Base-by-base conservation (phyloP, 2,888 invertebrate species). In the Koerneria pararmatus region DNA sequence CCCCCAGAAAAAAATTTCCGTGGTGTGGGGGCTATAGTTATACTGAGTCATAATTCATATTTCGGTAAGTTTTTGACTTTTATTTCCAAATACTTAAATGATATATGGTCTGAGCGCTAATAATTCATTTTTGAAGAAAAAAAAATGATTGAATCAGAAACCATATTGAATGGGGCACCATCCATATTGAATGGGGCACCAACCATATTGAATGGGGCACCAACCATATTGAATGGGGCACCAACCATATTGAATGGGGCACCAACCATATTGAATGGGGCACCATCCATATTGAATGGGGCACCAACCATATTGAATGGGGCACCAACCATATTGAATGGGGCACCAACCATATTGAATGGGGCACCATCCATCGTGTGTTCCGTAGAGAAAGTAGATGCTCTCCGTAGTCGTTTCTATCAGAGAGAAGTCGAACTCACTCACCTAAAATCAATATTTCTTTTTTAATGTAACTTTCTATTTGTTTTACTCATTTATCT, bases 311-410 rank as follows among this genome's bases (percentile, higher is more conserved):
- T 57, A 15, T 29, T 15, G 11, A 19, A 57, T 11, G 11, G 29
- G 19, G 8, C 31, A 32, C 6, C 57, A 57, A 15, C 15, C 34
- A 29, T 29, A 19, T 27, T 5, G 6, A 5, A 15, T 27, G 6
- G 3, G 3, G 1, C 22, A 41, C 67, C 59, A 61, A 69, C 77
- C 77, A 61, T 72, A 75, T 19, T 71, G 65, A 2, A 74, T 46
- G 0, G 79, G 79, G 41, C 71, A 72, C 78, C 78, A 78, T 35
- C 74, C 75, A 56, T 78, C 78, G 15, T 68, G 70, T n/a, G 70
- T 69, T 3, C 78, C 78, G 59, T 75, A 77, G 62, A 74, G 73
- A 56, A 75, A 74, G 41, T 72, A 69, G 24, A 69, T 57, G 8
- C 73, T 46, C n/a, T 74, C 72, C 35, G 67, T 34, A 51, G 71